Evolutionary conservation across 1,140 invertebrate genomes (phyloP).

Genomic region (Drosophila kikkawai): DNA sequence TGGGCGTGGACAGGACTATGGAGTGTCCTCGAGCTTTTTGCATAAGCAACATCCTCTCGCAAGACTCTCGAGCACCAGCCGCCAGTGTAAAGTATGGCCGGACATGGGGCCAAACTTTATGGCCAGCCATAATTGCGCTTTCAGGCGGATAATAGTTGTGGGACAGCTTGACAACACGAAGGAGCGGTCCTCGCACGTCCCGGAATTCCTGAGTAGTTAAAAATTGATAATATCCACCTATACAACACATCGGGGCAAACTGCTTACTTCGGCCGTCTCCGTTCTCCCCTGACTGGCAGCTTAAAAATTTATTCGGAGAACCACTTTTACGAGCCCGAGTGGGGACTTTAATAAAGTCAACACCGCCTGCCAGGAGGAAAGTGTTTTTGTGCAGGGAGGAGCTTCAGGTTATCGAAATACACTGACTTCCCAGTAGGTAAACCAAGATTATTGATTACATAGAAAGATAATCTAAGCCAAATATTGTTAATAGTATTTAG

Average conservation of each 20-base stretch:
- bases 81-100: slow-evolving; percentile 26
- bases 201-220: slow-evolving; percentile 57
- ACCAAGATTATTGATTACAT: no score
- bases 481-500: not conserved
- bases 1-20: slow-evolving; percentile 1
- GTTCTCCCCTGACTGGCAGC: slow-evolving; percentile 13
- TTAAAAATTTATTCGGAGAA: slow-evolving; percentile 22
- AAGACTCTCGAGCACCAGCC: slow-evolving; percentile 14
- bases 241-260: slow-evolving; percentile 3
- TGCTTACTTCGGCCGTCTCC: not conserved
- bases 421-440: not conserved
- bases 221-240: slow-evolving; percentile 62
- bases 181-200: slow-evolving; percentile 15
- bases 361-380: not conserved
- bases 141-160: slow-evolving; percentile 54
- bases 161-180: slow-evolving; percentile 15
- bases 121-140: slow-evolving; percentile 57
- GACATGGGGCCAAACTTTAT: slow-evolving; percentile 51
- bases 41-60: slow-evolving; percentile 6
- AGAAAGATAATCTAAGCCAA: not conserved
- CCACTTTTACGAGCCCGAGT: slow-evolving; percentile 26
- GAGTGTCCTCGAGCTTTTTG: slow-evolving; percentile 6
- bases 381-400: not conserved
- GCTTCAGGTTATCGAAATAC: not conserved
- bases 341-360: slow-evolving; percentile 37